phyloP scores from a whole-genome alignment of 2,113 vertebrate genomes.

The Hiodon tergisus region DNA sequence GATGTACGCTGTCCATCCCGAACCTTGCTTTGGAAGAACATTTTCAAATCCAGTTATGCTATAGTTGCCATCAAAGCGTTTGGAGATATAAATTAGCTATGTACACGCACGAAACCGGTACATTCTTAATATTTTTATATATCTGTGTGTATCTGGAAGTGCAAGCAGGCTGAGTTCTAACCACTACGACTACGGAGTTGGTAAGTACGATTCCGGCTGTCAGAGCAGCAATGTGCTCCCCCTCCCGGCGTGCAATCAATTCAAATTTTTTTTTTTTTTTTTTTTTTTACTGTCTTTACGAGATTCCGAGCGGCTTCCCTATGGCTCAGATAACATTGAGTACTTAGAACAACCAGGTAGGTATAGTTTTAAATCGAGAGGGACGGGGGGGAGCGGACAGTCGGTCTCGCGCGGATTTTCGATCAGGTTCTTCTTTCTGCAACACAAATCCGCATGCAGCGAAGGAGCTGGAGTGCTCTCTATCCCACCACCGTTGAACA shows the following conservation, averaged over 20 bases:
- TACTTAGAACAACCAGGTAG: neutral
- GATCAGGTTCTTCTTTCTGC: neutral
- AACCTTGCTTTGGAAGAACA: neutral
- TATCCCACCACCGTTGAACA: neutral
- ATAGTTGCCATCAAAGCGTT: neutral
- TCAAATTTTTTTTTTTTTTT: neutral
- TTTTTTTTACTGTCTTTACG: neutral
- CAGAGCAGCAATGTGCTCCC: slow-evolving; percentile 8
- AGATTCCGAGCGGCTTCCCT: neutral
- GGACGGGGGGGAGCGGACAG: neutral
- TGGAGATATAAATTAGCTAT: neutral
- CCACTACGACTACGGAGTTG: neutral
- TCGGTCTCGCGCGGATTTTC: neutral
- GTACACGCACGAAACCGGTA: neutral
- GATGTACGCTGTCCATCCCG: neutral
- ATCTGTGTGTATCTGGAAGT: neutral
- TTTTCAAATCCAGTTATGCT: neutral
- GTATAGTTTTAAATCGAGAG: neutral
- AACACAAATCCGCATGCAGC: neutral
- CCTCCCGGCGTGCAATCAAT: slow-evolving; percentile 20
- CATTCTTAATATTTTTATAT: neutral
- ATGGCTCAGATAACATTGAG: neutral
- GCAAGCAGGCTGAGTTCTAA: neutral
- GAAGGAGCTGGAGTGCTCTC: neutral
- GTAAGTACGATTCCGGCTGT: slow-evolving; percentile 1